phyloP scores from a whole-genome alignment of 2,113 vertebrate genomes.

The Typhlomys cinereus region DNA sequence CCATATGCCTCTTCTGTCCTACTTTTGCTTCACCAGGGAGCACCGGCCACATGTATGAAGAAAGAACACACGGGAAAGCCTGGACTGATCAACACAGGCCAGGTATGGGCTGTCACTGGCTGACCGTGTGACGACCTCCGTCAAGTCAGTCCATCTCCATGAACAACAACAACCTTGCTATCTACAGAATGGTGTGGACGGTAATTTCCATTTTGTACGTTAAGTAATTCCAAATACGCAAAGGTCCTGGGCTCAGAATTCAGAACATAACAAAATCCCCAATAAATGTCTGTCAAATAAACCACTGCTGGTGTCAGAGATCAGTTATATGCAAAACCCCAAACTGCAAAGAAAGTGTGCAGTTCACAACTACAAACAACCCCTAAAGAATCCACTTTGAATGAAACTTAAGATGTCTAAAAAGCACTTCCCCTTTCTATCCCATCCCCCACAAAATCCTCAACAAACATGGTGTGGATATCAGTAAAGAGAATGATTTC shows the following conservation, averaged over 20 bases:
- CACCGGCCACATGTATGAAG: background rate
- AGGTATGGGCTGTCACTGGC: background rate
- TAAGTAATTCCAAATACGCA: background rate
- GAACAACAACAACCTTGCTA: background rate
- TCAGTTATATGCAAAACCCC: background rate
- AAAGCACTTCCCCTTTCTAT: no score
- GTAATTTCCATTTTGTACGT: background rate
- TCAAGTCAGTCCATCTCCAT: background rate
- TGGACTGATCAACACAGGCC: background rate
- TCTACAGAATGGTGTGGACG: background rate
- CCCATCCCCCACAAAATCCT: no score
- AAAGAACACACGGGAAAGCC: background rate
- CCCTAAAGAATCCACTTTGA: background rate
- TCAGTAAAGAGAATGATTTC: no score
- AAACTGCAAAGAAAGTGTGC: background rate
- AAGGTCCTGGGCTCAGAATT: constrained; percentile 3
- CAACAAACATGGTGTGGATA: no score
- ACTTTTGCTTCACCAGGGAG: background rate
- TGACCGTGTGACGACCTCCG: background rate
- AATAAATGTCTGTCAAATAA: background rate
- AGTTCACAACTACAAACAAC: background rate
- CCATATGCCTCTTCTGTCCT: background rate
- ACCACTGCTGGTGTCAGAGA: background rate
- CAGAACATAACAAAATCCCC: background rate
- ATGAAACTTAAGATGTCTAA: no score